Conservation (phyloP, 2,797 vertebrate species). For the Myotis daubentonii region DNA sequence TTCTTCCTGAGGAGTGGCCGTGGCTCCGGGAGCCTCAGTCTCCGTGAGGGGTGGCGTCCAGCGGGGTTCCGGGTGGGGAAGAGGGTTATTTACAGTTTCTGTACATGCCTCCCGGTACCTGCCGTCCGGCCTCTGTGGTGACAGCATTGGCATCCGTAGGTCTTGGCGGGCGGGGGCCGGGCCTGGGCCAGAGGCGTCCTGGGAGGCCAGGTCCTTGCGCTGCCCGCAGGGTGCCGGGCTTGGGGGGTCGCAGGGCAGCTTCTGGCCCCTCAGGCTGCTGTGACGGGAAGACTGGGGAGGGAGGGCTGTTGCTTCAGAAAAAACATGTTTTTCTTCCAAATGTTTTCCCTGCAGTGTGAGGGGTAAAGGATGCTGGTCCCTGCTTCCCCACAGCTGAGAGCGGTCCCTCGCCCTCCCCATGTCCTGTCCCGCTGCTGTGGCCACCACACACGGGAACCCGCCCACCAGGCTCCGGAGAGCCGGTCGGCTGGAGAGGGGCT, state of each 20-base stretch:
- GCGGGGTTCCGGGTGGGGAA: background rate
- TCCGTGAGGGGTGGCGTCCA: constrained; percentile 12
- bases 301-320: background rate
- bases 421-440: background rate
- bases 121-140: background rate
- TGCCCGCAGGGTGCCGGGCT: background rate
- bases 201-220: background rate
- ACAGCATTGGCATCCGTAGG: background rate
- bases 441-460: constrained; percentile 8
- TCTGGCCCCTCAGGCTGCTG: background rate
- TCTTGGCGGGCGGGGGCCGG: background rate
- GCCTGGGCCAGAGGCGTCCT: background rate
- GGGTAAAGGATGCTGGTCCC: background rate
- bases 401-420: background rate
- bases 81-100: constrained; percentile 75
- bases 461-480: constrained; percentile 40
- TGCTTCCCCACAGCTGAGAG: background rate
- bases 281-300: background rate
- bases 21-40: constrained; percentile 14
- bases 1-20: background rate
- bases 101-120: constrained; percentile 61
- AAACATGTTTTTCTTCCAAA: background rate
- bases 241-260: background rate
- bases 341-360: background rate
- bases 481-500: constrained; percentile 69